Evolutionary conservation across 1,140 invertebrate species (phyloP).

Genomic region (Muscidifurax raptorellus): DNA sequence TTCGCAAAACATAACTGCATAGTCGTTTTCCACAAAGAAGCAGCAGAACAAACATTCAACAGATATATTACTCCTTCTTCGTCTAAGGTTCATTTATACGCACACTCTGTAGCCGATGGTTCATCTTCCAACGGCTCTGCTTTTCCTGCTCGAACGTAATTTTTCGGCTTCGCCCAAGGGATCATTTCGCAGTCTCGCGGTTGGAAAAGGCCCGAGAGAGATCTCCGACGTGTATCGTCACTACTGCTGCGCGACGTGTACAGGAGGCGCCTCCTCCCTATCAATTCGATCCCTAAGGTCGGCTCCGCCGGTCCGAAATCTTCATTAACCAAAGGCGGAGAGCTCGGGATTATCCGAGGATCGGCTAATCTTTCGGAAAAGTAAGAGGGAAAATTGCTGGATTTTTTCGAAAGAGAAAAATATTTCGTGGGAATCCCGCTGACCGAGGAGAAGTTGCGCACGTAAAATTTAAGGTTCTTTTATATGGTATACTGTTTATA

Average conservation of each 20-base stretch:
- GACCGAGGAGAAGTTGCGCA: too few species aligned
- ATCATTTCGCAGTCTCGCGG: conserved; percentile 11
- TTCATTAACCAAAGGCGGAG: conserved; percentile 24
- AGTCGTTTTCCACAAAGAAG: too few species aligned
- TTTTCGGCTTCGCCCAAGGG: conserved; percentile 22
- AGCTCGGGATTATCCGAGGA: not conserved
- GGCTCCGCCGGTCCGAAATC: not conserved
- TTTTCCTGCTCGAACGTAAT: conserved; percentile 1
- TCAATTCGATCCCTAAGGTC: not conserved
- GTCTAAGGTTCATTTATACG: not conserved
- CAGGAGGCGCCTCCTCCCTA: not conserved
- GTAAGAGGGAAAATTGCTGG: not conserved
- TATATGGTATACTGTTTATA: too few species aligned
- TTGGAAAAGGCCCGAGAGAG: not conserved
- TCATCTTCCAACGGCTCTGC: not conserved
- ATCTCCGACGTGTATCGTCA: not conserved
- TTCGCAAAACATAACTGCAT: too few species aligned
- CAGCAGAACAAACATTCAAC: too few species aligned
- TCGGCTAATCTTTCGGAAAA: not conserved
- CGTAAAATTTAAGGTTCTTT: too few species aligned
- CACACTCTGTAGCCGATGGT: too few species aligned
- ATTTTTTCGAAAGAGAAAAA: too few species aligned
- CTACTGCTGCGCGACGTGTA: not conserved
- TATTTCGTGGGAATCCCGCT: too few species aligned
- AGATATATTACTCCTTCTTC: not conserved